These are phyloP conservation scores for Macrobrachium rosenbergii DNA, from an alignment of 1,140 invertebrate species.

Conservation along the genomic window DNA sequence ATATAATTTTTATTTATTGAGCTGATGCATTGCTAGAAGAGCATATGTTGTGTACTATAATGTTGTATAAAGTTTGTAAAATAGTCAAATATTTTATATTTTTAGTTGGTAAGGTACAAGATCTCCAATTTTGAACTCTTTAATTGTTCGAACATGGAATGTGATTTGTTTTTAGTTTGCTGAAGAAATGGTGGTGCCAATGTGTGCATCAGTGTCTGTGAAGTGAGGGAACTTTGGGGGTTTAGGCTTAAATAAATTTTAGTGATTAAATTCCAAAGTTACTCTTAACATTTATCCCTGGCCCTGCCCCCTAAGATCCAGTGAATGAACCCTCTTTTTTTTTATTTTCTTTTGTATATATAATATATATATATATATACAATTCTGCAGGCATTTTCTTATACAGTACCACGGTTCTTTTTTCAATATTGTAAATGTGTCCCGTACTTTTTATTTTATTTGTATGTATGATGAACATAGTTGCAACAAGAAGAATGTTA, in stretches of 20 bases:
- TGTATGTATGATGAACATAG: slow-evolving; percentile 57
- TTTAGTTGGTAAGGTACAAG: slow-evolving; percentile 64
- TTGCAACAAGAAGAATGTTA: slow-evolving; percentile 44
- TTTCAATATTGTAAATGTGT: slow-evolving; percentile 56
- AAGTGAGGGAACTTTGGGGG: slow-evolving; percentile 57
- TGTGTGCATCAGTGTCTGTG: slow-evolving; percentile 50
- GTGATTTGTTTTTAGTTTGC: slow-evolving; percentile 59
- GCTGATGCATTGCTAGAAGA: slow-evolving; percentile 60
- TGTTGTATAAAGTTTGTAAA: slow-evolving; percentile 65
- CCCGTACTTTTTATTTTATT: slow-evolving; percentile 45
- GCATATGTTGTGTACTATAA: slow-evolving; percentile 65
- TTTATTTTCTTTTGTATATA: too few species aligned
- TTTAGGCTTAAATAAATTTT: slow-evolving; percentile 53
- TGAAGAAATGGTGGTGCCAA: slow-evolving; percentile 53
- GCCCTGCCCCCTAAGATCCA: slow-evolving; percentile 49
- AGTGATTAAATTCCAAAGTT: slow-evolving; percentile 56
- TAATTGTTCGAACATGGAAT: slow-evolving; percentile 58
- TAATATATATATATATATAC: slow-evolving; percentile 46
- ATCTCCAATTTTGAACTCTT: slow-evolving; percentile 64
- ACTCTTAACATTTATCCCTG: slow-evolving; percentile 51
- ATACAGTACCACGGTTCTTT: slow-evolving; percentile 31
- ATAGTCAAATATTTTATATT: slow-evolving; percentile 65
- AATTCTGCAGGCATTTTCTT: slow-evolving; percentile 58
- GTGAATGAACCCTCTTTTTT: slow-evolving; percentile 8
- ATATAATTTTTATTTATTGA: slow-evolving; percentile 65